These are phyloP conservation scores for Ormyrus labotus DNA, from an alignment of 2,888 invertebrate species.

Conservation along the genomic window DNA sequence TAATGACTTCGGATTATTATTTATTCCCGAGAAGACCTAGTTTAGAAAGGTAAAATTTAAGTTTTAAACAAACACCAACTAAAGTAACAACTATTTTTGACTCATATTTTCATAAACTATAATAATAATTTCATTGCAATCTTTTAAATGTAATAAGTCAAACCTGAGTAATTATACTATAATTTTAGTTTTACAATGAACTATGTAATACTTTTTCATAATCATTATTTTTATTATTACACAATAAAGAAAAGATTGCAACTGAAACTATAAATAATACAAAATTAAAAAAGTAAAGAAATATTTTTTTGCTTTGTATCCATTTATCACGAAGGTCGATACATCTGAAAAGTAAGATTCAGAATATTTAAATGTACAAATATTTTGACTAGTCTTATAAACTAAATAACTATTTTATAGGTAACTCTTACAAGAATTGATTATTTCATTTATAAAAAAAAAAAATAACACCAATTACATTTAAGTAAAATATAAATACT, in stretches of 20 bases:
- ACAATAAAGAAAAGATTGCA: conserved; percentile 37
- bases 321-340: conserved; percentile 51
- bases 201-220: not conserved
- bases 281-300: conserved; percentile 39
- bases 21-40: too few relatives aligned
- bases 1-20: too few relatives aligned
- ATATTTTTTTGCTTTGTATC: conserved; percentile 47
- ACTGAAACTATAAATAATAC: conserved; percentile 13
- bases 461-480: not conserved
- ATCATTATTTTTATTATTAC: not conserved
- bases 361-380: conserved; percentile 45
- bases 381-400: conserved; percentile 38
- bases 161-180: not conserved
- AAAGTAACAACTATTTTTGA: not conserved
- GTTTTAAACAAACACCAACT: conserved; percentile 8
- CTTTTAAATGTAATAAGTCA: conserved; percentile 19
- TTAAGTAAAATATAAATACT: too few relatives aligned
- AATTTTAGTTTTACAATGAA: not conserved
- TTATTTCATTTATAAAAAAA: not conserved
- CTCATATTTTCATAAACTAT: conserved; percentile 18
- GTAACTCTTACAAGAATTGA: conserved; percentile 5
- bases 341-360: conserved; percentile 51
- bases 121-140: conserved; percentile 34
- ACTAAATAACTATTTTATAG: conserved; percentile 40
- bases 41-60: conserved; percentile 32